Evolutionary conservation across 2,888 invertebrate species (phyloP).

Genomic region (Linnaemya tessellans): DNA sequence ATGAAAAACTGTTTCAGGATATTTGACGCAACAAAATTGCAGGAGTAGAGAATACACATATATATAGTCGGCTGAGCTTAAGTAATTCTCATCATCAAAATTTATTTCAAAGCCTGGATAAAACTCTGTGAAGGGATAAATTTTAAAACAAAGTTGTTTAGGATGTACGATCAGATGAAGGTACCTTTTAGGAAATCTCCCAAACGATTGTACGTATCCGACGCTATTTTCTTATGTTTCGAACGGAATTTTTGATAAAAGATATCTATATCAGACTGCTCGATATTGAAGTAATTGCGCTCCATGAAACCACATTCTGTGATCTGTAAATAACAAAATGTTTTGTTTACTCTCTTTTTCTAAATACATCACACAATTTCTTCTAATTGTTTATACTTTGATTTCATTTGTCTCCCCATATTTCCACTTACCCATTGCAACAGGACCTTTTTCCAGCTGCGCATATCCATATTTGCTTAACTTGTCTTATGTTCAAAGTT

Average conservation of each 20-base stretch:
- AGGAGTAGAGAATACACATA: constrained; percentile 81
- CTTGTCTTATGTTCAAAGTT: constrained; percentile 25
- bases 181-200: constrained; percentile 78
- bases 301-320: constrained; percentile 77
- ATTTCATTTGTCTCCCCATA: background rate
- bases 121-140: constrained; percentile 73
- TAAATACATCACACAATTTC: no score
- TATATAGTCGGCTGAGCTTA: constrained; percentile 78
- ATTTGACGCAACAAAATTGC: constrained; percentile 81
- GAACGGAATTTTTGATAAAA: constrained; percentile 77
- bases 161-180: background rate
- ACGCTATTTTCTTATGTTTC: constrained; percentile 60
- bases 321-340: constrained; percentile 74
- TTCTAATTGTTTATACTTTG: background rate
- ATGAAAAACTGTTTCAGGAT: constrained; percentile 78
- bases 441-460: constrained; percentile 77
- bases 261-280: constrained; percentile 79
- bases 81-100: constrained; percentile 75
- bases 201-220: constrained; percentile 54
- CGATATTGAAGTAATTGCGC: constrained; percentile 76
- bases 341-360: background rate
- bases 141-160: background rate
- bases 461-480: constrained; percentile 74
- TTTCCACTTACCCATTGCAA: constrained; percentile 77
- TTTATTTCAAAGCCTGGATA: constrained; percentile 78